Evolutionary conservation across 2,888 invertebrate species (phyloP).

Genomic region (Clivina fossor): DNA sequence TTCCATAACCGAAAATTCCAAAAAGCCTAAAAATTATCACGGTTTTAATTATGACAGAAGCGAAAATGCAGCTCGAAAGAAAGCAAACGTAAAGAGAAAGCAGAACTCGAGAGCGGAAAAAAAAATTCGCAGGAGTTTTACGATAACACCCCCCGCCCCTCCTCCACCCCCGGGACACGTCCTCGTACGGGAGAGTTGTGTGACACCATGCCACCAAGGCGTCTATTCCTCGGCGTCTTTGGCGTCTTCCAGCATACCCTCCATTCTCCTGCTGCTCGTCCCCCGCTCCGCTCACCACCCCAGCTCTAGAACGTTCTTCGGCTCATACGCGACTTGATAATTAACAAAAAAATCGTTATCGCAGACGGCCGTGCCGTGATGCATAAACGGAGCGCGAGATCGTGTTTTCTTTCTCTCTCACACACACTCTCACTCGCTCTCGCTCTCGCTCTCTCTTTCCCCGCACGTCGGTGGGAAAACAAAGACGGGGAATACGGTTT

Average conservation of each 20-base stretch:
- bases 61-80: no score
- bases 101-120: slow-evolving; percentile 3
- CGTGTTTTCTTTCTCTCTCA: neutral
- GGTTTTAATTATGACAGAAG: slow-evolving; percentile 9
- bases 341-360: slow-evolving; percentile 57
- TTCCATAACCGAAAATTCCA: no score
- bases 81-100: no score
- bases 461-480: neutral
- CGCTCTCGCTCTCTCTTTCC: neutral
- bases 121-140: neutral
- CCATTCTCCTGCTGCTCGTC: no score
- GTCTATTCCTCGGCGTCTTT: slow-evolving; percentile 9
- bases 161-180: neutral
- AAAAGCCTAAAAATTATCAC: neutral
- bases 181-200: neutral
- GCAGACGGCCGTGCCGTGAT: slow-evolving; percentile 53
- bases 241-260: slow-evolving; percentile 14
- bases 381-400: slow-evolving; percentile 50
- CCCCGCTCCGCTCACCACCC: slow-evolving; percentile 37
- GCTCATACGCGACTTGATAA: slow-evolving; percentile 56
- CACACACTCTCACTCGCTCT: neutral
- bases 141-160: neutral
- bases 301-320: slow-evolving; percentile 46
- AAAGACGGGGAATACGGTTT: neutral
- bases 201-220: neutral